Conservation (phyloP, 2,888 invertebrate species). For the Drosophila neotestacea region DNA sequence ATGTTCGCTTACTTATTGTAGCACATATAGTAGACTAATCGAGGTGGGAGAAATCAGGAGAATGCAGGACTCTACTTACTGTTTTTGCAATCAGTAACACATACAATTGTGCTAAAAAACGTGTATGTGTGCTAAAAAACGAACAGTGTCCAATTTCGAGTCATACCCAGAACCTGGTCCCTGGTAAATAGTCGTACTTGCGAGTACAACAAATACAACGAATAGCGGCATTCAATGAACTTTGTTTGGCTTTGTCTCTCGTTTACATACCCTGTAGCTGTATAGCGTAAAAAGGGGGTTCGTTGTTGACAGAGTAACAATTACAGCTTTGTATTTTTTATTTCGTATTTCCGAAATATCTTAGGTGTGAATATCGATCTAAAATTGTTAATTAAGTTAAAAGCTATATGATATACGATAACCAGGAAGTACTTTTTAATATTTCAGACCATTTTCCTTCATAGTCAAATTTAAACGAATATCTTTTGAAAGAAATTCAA, state of each 20-base stretch:
- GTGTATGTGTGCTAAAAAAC: slow-evolving; percentile 20
- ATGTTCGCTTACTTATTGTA: slow-evolving; percentile 62
- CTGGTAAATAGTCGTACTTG: slow-evolving; percentile 33
- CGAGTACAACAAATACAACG: slow-evolving; percentile 13
- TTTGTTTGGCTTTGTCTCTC: slow-evolving; percentile 21
- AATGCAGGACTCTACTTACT: slow-evolving; percentile 4
- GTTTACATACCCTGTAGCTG: slow-evolving; percentile 21
- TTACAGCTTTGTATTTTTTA: background rate
- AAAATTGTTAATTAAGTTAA: too few relatives aligned
- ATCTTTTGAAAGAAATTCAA: background rate
- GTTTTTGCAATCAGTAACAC: slow-evolving; percentile 42
- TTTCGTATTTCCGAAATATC: too few relatives aligned
- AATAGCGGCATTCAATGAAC: slow-evolving; percentile 26
- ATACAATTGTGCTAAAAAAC: too few relatives aligned
- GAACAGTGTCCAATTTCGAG: slow-evolving; percentile 4
- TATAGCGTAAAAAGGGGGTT: background rate
- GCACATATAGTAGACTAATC: slow-evolving; percentile 21
- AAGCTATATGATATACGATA: too few relatives aligned
- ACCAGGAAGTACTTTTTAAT: too few relatives aligned
- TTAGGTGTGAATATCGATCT: too few relatives aligned
- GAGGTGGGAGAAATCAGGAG: background rate
- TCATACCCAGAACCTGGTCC: background rate
- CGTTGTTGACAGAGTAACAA: background rate
- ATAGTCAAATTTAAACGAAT: too few relatives aligned
- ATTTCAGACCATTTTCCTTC: too few relatives aligned